Evolutionary conservation across 2,797 vertebrate genomes (phyloP).

Genomic region (Thalassophryne amazonica): DNA sequence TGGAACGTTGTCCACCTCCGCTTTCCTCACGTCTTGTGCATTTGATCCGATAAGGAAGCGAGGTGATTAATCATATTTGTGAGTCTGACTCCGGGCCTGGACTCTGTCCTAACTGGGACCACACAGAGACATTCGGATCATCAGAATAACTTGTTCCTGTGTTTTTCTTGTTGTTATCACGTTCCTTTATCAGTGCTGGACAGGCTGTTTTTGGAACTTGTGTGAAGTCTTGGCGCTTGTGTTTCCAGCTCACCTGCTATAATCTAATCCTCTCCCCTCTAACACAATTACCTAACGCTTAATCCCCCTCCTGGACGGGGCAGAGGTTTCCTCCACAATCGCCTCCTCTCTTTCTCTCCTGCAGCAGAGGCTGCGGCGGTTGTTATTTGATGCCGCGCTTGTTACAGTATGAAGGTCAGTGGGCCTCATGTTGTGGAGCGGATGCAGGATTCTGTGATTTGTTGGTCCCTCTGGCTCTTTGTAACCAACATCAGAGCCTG

Average conservation of each 20-base stretch:
- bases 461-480: constrained; percentile 12
- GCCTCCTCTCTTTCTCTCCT: constrained; percentile 24
- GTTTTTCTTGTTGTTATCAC: not conserved
- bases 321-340: constrained; percentile 37
- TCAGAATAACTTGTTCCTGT: not conserved
- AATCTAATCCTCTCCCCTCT: constrained; percentile 69
- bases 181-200: not conserved
- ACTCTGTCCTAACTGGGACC: constrained; percentile 3
- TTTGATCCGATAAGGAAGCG: constrained; percentile 10
- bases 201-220: not conserved
- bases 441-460: not conserved
- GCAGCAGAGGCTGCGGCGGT: not conserved
- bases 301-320: constrained; percentile 49
- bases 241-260: constrained; percentile 10
- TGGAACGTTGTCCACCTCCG: not conserved
- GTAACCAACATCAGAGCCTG: constrained; percentile 2
- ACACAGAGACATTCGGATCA: not conserved
- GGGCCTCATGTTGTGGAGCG: not conserved
- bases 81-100: constrained; percentile 6
- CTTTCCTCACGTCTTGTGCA: not conserved
- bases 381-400: not conserved
- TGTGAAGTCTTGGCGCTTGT: not conserved
- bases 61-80: constrained; percentile 28
- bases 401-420: constrained; percentile 4
- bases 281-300: constrained; percentile 67